Percentiles rank a stretch among this genome's conserved stretches.
These are phyloP conservation scores for Delphinapterus leucas DNA, from an alignment of 2,113 vertebrate genomes.

Conservation along the genomic window DNA sequence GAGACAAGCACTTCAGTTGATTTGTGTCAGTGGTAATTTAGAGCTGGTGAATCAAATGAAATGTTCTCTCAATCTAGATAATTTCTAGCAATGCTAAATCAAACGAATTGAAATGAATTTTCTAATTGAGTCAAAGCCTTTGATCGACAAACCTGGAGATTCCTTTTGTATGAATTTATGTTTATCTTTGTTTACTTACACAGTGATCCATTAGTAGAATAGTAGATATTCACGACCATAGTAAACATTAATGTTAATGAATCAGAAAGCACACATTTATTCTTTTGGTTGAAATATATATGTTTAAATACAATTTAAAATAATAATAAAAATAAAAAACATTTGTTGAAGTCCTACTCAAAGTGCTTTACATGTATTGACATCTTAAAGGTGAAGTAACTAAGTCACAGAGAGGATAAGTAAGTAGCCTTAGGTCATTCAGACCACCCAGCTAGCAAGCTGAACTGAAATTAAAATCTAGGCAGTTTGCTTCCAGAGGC, in stretches of 20 bases:
- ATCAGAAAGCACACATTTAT: neutral
- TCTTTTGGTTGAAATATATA: neutral
- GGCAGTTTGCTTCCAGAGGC: neutral
- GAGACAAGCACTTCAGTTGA: neutral
- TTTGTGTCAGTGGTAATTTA: neutral
- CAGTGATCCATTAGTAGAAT: neutral
- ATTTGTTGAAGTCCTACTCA: neutral
- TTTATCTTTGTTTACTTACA: neutral
- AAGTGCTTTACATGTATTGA: neutral
- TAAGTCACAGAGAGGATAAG: neutral
- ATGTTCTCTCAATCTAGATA: neutral
- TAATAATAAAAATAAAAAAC: neutral
- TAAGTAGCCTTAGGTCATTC: neutral
- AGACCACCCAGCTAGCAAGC: neutral
- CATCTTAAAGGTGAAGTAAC: neutral
- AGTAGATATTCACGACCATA: neutral
- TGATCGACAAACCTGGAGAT: neutral
- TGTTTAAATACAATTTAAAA: neutral
- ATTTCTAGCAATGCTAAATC: neutral
- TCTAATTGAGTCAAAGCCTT: neutral
- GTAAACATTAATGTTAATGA: neutral
- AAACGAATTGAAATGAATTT: neutral
- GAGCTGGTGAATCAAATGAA: neutral
- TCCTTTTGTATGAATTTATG: neutral
- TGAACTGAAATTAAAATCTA: neutral